Evolutionary conservation across 2,888 invertebrate genomes (phyloP), one percentile per base, ranked within the genome.

Genomic region (Timema podura): DNA sequence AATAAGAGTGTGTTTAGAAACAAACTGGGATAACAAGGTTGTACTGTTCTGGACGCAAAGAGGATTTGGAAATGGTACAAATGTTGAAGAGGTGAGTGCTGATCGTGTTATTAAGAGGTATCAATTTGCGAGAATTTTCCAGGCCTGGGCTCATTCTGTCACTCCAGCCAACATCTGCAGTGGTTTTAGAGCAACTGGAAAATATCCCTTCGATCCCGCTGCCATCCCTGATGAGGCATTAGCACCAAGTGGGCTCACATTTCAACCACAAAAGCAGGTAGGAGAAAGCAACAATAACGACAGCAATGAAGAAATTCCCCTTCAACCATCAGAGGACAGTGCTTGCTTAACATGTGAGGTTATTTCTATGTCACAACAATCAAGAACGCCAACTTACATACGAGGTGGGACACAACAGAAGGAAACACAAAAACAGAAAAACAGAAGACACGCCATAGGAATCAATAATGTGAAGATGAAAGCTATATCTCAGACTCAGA

Each of bases 171-270:
- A 57, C 16, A 57, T 57, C 57, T 57, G 57, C 13, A 57, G 6
- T 57, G 57, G 1, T 30, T 57, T 57, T 57, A 57, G 57, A 57
- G 57, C 57, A 57, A 57, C 57, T 13, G 57, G 57, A 57, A 57
- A 5, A 57, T n/a, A 57, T 57, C 3, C 7, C 7, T 57, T 57
- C 16, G 13, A 57, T 13, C 57, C 57, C 57, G 16, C 13, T 57
- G 57, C 57, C 57, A 57, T 57, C 57, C 57, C 57, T 57, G 57
- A 57, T 57, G 57, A 57, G 2, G 57, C 57, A 57, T 57, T 57
- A 5, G 3, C 57, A 57, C 57, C 57, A 10, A 57, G 57, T 10
- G 57, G 1, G 5, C 6, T n/a, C 61, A 30, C 30, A 3, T 30
- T 30, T 30, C 30, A 30, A 30, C 30, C 30, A 30, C 30, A 30